Base-by-base conservation (phyloP, 2,797 vertebrate genomes). In the Novumbra hubbsi region DNA sequence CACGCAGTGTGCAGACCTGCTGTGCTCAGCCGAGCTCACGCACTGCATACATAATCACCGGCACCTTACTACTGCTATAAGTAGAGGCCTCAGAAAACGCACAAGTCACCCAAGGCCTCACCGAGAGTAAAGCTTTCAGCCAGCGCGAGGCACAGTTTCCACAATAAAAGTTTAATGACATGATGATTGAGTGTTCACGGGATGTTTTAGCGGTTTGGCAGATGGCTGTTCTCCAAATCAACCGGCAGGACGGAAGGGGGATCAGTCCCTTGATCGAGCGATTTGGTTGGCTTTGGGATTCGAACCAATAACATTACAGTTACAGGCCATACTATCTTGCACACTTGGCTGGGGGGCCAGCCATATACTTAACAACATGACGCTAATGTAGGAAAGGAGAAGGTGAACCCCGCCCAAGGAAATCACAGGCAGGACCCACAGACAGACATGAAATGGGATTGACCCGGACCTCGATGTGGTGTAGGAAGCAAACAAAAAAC, bases 31-130 rank as follows among this genome's bases (percentile, higher is more conserved):
- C 19, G 52, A 28, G 68, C 71, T 64, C 76, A 75, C 41, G 70
- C 38, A 84, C 69, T 76, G 69, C 73, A 78, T 71, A 68, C 50
- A 38, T 77, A 71, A 73, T 73, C 76, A 73, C 75, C 64, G 69
- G 48, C 73, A 30, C n/a, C 21, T 78, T 74, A 76, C 78, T 78
- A 76, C 15, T 76, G 55, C 71, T 87, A 72, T 76, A 52, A 79
- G 71, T 60, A 32, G 60, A 45, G 70, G 41, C 50, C 41, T 76
- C 19, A 57, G n/a, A 9, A 24, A 57, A 57, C 55, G 8, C 72
- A 57, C 38, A 76, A 75, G 60, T 72, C 14, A 38, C 75, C 48
- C 16, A 16, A 72, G 0, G 28, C 14, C 16, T 72, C 50, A 21
- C 3, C 49, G 41, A 34, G 55, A 62, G 52, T 0, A 70, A 70